A percentile compares a stretch with the other conserved stretches of the same genome.
phyloP scores from a whole-genome alignment of 2,888 invertebrate genomes.

The Caenorhabditis sp. region DNA sequence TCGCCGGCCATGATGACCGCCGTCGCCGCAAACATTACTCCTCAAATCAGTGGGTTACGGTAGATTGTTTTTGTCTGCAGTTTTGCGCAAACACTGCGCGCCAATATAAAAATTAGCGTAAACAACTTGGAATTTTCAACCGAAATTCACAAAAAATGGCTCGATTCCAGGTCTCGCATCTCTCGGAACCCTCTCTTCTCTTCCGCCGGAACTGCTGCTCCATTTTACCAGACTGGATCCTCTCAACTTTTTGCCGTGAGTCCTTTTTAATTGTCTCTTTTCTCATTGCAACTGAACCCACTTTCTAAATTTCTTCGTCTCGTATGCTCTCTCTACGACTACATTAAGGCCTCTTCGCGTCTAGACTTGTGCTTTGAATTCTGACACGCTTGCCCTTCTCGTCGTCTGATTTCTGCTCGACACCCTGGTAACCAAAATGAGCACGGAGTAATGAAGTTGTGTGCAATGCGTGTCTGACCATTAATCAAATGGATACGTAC shows the following conservation, averaged over 20 bases:
- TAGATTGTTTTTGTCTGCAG: slow-evolving; percentile 35
- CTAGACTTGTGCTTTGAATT: slow-evolving; percentile 43
- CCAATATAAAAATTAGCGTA: background rate
- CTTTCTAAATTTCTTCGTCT: slow-evolving; percentile 4
- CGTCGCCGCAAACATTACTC: slow-evolving; percentile 33
- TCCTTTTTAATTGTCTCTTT: background rate
- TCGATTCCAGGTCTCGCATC: slow-evolving; percentile 35
- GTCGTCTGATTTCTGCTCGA: slow-evolving; percentile 45
- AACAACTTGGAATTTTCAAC: background rate
- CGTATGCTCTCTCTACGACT: background rate
- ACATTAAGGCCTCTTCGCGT: slow-evolving; percentile 9
- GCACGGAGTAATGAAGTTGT: slow-evolving; percentile 38
- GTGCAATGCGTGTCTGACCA: background rate
- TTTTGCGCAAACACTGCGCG: slow-evolving; percentile 10
- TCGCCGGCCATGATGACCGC: slow-evolving; percentile 34
- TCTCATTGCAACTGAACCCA: background rate
- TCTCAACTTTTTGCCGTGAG: slow-evolving; percentile 51
- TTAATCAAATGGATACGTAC: slow-evolving; percentile 33
- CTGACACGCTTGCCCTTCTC: slow-evolving; percentile 37
- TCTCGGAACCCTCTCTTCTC: slow-evolving; percentile 17
- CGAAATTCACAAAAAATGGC: background rate
- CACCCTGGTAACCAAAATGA: slow-evolving; percentile 15
- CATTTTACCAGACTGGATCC: slow-evolving; percentile 46
- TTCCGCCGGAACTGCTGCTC: slow-evolving; percentile 50
- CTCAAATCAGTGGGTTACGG: slow-evolving; percentile 55